Percentiles rank a stretch among this genome's conserved stretches.
phyloP scores from a whole-genome alignment of 2,888 invertebrate species.

The Rosalia funebris region DNA sequence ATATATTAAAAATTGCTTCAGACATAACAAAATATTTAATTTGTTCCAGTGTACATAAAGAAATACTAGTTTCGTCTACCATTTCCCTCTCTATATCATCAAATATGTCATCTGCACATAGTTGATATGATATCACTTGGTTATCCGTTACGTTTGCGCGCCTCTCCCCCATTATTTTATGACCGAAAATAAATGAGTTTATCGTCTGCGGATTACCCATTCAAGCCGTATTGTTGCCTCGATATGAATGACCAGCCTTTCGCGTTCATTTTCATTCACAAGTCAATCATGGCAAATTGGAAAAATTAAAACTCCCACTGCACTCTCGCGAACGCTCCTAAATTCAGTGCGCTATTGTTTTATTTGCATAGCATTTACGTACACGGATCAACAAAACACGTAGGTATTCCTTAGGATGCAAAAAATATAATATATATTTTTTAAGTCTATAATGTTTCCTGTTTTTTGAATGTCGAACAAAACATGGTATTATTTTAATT shows the following conservation, averaged over 20 bases:
- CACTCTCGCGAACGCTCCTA: not conserved
- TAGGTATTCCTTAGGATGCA: not conserved
- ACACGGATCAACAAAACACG: not conserved
- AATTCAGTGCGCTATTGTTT: conserved; percentile 4
- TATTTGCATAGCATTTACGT: not conserved
- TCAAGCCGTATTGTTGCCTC: conserved; percentile 30
- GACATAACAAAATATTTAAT: too few species aligned
- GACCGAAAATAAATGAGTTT: conserved; percentile 28
- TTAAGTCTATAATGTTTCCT: not conserved
- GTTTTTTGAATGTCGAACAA: not conserved
- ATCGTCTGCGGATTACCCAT: conserved; percentile 32
- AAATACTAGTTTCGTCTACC: too few species aligned
- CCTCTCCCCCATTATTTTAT: conserved; percentile 2
- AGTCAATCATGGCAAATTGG: conserved; percentile 30
- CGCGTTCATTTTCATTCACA: conserved; percentile 35
- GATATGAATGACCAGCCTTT: conserved; percentile 37
- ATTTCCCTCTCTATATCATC: too few species aligned
- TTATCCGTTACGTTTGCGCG: conserved; percentile 3
- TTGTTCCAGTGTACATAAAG: too few species aligned
- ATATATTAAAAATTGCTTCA: too few species aligned
- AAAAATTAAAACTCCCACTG: conserved; percentile 27
- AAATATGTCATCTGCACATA: too few species aligned
- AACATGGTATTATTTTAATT: not conserved
- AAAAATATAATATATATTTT: too few species aligned
- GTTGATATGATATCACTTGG: too few species aligned